Evolutionary conservation across 1,140 invertebrate species (phyloP), one percentile per base, ranked within the genome.

Genomic region (Brachystomella parvula): DNA sequence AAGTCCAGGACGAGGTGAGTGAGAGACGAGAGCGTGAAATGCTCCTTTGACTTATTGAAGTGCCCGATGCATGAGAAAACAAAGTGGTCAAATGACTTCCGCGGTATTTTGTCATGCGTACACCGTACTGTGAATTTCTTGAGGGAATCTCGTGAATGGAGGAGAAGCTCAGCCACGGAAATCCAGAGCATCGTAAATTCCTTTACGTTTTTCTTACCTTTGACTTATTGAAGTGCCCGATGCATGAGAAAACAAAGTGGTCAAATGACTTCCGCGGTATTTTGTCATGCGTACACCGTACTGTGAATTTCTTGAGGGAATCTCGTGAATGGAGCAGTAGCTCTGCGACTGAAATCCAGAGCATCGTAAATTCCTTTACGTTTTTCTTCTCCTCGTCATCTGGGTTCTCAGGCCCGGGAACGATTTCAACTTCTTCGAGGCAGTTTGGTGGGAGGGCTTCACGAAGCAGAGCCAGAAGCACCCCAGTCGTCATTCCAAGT

Each of bases 1-100:
- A 71, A 67, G 24, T 65, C 44, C n/a, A 71, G 47, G 28, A 59
- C 31, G 19, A 71, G 28, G n/a, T 65, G 31, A 19, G 65, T 65
- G n/a, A 70, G 35, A 19, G 35, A 39, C 6, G 35, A 9, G 35
- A 39, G 2, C 21, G 32, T 21, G 15, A 66, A 21, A 6, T 61
- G 39, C 3, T 32, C 35, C 1, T 26, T 39, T 24, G 47, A 61
- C 12, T 56, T 56, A 6, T 24, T 33, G 21, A 53, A 53, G 24
- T 53, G 21, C 3, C 56, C 31, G 57, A 65, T 19, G 26, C 56
- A 21, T 28, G 33, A 47, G 39, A 31, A 30, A n/a, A 32, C 49
- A 53, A 19, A 19, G 49, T 15, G 6, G 21, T 53, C 24, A 53
- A 15, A 53, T 53, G 49, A 9, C 6, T 39, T 39, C 19, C 35